These are phyloP conservation scores for Homalodisca vitripennis DNA, from an alignment of 1,140 invertebrate species.

Conservation along the genomic window DNA sequence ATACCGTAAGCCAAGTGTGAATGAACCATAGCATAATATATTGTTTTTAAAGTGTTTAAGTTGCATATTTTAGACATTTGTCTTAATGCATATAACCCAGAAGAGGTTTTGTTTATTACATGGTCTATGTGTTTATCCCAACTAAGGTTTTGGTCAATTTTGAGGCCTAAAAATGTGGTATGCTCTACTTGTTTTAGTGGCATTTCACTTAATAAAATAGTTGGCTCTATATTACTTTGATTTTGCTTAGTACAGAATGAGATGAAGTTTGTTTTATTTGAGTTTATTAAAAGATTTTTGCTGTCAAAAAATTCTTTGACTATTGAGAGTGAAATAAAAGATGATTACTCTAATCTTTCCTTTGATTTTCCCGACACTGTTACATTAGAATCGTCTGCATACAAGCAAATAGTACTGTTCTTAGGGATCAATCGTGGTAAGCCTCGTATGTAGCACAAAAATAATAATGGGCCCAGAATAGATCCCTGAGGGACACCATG, in stretches of 20 bases:
- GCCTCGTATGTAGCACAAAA: constrained; percentile 6
- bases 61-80: neutral
- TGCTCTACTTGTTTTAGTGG: neutral
- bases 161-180: neutral
- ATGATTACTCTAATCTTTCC: neutral
- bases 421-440: neutral
- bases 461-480: neutral
- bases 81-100: neutral
- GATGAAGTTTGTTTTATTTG: constrained; percentile 1
- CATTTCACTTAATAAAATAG: neutral
- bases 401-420: neutral
- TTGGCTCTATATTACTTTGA: neutral
- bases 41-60: neutral
- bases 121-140: neutral
- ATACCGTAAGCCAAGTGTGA: neutral
- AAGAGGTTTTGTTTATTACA: neutral
- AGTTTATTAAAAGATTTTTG: neutral
- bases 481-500: constrained; percentile 16
- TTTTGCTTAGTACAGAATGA: neutral
- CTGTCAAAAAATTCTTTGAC: neutral
- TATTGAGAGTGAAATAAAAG: neutral
- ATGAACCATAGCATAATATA: neutral
- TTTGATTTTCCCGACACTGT: neutral
- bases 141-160: neutral
- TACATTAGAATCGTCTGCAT: constrained; percentile 20